Evolutionary conservation across 2,113 vertebrate species (phyloP).

Genomic region (Atrichornis clamosus): DNA sequence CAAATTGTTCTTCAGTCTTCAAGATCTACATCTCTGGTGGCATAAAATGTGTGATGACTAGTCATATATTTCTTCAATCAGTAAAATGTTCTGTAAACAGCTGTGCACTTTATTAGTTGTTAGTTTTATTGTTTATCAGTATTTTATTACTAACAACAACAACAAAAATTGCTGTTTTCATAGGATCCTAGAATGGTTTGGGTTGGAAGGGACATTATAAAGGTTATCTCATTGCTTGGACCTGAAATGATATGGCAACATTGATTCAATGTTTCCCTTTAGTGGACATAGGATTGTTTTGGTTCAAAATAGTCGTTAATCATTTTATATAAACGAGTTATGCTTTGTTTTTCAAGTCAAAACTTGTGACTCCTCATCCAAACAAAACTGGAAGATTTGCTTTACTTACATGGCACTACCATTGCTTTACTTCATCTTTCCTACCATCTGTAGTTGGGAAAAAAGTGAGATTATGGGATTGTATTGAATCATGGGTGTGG

Average conservation of each 20-base stretch:
- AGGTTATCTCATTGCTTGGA: background rate
- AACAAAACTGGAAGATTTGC: background rate
- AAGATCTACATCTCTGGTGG: background rate
- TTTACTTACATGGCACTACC: background rate
- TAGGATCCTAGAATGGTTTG: background rate
- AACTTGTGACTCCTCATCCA: background rate
- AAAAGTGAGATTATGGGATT: background rate
- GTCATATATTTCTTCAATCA: background rate
- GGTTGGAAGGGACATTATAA: background rate
- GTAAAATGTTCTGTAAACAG: background rate
- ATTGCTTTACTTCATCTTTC: background rate
- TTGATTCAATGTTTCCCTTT: background rate
- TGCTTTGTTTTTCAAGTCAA: background rate
- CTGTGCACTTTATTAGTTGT: background rate
- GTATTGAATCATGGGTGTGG: background rate
- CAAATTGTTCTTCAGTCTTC: background rate
- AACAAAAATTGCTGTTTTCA: background rate
- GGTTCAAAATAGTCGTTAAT: background rate
- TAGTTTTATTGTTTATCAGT: background rate
- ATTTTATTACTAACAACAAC: background rate
- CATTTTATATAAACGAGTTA: background rate
- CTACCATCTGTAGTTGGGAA: background rate
- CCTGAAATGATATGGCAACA: background rate
- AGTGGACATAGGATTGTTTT: background rate
- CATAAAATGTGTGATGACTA: background rate